Evolutionary conservation across 2,797 vertebrate species (phyloP).

Genomic region (Anas bahamensis): DNA sequence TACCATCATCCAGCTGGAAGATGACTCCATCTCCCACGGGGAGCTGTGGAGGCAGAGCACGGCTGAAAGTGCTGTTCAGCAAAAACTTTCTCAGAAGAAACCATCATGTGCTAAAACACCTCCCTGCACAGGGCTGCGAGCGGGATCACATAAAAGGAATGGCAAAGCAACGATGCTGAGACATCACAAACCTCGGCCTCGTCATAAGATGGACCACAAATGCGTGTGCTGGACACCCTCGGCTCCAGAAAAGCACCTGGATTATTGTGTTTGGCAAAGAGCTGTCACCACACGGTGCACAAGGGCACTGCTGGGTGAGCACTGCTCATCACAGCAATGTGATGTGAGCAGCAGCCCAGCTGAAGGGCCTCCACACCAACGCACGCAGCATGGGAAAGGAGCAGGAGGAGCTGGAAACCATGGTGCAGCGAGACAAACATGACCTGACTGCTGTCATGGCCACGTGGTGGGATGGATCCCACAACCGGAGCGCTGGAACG

Average conservation of each 20-base stretch:
- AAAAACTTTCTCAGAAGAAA: conserved; percentile 41
- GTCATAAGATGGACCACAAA: background rate
- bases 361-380: no score
- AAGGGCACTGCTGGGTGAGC: background rate
- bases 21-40: conserved; percentile 13
- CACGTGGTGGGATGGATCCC: no score
- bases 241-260: background rate
- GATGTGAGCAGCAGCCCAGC: no score
- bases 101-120: background rate
- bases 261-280: background rate
- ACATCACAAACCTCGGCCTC: background rate
- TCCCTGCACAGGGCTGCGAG: background rate
- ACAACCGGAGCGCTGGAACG: no score
- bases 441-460: no score
- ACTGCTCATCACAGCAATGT: background rate
- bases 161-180: background rate
- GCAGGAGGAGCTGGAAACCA: no score
- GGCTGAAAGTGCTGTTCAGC: conserved; percentile 1
- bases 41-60: background rate
- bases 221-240: background rate
- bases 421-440: no score
- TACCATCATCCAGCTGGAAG: conserved; percentile 37
- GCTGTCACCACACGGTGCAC: background rate
- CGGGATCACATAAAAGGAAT: background rate
- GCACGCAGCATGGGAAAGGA: no score